A percentile compares a stretch with the other conserved stretches of the same genome.
These are phyloP conservation scores for Botia almorhae DNA, from an alignment of 2,797 vertebrate genomes.

Conservation along the genomic window DNA sequence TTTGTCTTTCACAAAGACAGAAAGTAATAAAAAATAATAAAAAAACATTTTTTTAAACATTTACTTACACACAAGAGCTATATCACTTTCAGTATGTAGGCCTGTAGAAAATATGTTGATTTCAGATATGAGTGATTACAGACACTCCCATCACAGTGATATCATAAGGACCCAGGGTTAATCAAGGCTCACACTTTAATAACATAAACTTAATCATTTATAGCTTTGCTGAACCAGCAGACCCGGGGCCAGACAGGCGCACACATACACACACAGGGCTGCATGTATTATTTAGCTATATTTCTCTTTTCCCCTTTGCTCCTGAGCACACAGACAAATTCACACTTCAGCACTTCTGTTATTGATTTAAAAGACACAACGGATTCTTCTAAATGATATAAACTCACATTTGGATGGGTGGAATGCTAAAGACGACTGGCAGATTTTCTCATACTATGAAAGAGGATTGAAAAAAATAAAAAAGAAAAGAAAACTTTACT, in stretches of 20 bases:
- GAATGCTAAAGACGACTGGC: background rate
- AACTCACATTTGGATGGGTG: constrained; percentile 18
- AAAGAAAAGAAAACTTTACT: too few relatives aligned
- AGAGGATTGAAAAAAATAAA: too few relatives aligned
- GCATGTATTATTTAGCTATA: constrained; percentile 48
- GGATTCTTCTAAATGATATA: background rate
- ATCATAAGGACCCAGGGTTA: constrained; percentile 72
- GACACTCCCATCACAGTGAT: constrained; percentile 29
- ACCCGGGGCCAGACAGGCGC: constrained; percentile 61
- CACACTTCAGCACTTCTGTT: constrained; percentile 23
- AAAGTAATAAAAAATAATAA: too few relatives aligned
- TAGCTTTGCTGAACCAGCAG: constrained; percentile 64
- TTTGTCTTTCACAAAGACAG: too few relatives aligned
- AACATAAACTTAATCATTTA: constrained; percentile 79
- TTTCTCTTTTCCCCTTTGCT: constrained; percentile 38
- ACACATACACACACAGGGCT: constrained; percentile 32
- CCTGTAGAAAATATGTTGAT: background rate
- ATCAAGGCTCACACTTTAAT: constrained; percentile 78
- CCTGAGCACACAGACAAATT: constrained; percentile 23
- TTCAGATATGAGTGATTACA: background rate
- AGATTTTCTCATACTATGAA: background rate
- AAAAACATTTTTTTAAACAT: too few relatives aligned
- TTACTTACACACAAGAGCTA: too few relatives aligned
- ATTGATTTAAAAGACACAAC: constrained; percentile 25
- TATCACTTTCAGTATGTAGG: background rate